phyloP scores from a whole-genome alignment of 2,797 vertebrate genomes.

The Argentina silus region DNA sequence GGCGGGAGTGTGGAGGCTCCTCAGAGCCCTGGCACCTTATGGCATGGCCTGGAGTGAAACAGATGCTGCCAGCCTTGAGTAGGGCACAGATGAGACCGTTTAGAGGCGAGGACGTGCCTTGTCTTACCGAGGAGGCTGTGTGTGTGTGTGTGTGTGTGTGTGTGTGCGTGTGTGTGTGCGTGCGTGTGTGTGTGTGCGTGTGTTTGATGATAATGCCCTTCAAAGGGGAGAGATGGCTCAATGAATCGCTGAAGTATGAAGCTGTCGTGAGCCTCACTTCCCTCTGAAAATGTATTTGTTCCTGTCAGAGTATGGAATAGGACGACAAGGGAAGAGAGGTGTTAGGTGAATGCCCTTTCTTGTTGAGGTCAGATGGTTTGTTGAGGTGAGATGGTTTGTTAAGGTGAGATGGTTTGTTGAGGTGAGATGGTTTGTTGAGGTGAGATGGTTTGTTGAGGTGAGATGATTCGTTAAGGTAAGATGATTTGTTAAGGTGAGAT shows the following conservation, averaged over 20 bases:
- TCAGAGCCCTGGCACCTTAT: constrained; percentile 77
- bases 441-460: too few relatives aligned
- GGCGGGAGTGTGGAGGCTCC: constrained; percentile 72
- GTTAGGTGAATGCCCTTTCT: not conserved
- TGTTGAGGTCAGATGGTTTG: too few relatives aligned
- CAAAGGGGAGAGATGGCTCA: constrained; percentile 59
- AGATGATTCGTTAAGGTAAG: too few relatives aligned
- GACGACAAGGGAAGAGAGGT: not conserved
- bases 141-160: constrained; percentile 25
- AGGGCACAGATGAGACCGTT: constrained; percentile 72
- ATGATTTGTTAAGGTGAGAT: too few relatives aligned
- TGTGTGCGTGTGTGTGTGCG: constrained; percentile 34
- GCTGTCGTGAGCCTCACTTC: not conserved
- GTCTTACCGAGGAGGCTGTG: constrained; percentile 60
- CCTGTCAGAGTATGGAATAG: too few relatives aligned
- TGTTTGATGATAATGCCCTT: constrained; percentile 26
- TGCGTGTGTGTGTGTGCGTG: constrained; percentile 4
- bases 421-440: too few relatives aligned
- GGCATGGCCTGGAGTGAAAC: constrained; percentile 82
- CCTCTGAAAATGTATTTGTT: not conserved
- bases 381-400: too few relatives aligned
- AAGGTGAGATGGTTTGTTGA: too few relatives aligned
- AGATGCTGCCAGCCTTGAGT: constrained; percentile 79
- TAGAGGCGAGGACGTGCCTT: constrained; percentile 70
- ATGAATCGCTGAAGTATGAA: not conserved